Evolutionary conservation across 2,113 vertebrate species (phyloP), one percentile per base, ranked within the genome.

Genomic region (Irena cyanogastra): DNA sequence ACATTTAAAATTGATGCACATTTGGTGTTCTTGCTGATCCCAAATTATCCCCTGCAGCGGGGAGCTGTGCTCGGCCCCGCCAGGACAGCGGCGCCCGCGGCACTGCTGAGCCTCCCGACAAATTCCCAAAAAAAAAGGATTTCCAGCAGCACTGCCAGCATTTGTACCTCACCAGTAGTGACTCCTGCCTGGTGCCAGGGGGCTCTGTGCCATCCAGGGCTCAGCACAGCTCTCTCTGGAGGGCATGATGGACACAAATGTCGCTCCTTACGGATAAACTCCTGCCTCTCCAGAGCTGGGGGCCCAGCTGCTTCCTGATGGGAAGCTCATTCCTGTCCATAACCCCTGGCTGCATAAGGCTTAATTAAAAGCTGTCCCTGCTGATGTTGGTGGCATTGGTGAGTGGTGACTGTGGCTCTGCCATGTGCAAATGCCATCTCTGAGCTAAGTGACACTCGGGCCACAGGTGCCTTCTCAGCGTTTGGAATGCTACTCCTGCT

Each of bases 41-140:
- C 50, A 4, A 10, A 8, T 76, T 3, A n/a, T 4, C 5, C 53
- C 7, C 15, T 0, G 3, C 12, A 49, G 5, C 0, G 0, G 1
- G 8, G 64, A 41, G 65, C 82, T 28, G 75, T 2, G 61, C 92
- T 70, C 7, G 0, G 22, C 69, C 65, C 93, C 1, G 13, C 4
- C 5, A 42, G 77, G 68, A 8, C 68, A 19, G 30, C 3, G 0
- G 22, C 0, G 2, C 66, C 75, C 0, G 1, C 16, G 1, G 27
- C 0, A 1, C 85, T 35, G 74, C 72, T 5, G 4, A 44, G 69
- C 90, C 84, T 65, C 9, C n/a, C 50, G 27, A 33, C n/a, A 41
- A 41, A 15, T 6, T 10, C 52, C 88, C 33, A 23, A 28, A 56
- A 49, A 33, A 13, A 0, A 6, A 10, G 22, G 3, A 23, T 14